A percentile compares a stretch with the other conserved stretches of the same genome.
These are phyloP conservation scores for Opisthocomus hoazin DNA, from an alignment of 2,113 vertebrate species.

Conservation along the genomic window DNA sequence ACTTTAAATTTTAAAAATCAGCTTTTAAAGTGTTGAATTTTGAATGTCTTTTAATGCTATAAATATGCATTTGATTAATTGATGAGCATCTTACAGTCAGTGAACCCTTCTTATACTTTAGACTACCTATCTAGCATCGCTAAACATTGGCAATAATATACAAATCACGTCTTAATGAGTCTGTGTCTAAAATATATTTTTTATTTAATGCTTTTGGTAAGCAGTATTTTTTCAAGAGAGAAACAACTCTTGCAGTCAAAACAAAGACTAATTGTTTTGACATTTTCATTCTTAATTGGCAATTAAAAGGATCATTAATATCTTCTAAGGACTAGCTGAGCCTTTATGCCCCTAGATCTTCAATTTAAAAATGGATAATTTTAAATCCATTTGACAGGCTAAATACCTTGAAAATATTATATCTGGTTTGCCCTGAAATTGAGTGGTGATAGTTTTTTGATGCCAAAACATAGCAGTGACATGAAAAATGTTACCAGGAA, in stretches of 20 bases:
- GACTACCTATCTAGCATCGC: neutral
- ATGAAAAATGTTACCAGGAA: neutral
- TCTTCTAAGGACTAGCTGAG: neutral
- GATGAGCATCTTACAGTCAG: neutral
- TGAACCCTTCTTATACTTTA: neutral
- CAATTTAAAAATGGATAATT: neutral
- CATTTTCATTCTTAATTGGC: slow-evolving; percentile 23
- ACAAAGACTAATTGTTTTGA: slow-evolving; percentile 14
- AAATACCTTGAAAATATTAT: neutral
- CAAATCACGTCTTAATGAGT: neutral
- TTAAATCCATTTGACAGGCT: neutral
- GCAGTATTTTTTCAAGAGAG: neutral
- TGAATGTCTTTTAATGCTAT: neutral
- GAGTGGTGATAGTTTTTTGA: neutral
- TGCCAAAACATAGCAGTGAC: neutral
- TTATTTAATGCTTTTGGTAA: neutral
- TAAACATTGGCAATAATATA: neutral
- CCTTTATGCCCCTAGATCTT: neutral
- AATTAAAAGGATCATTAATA: neutral
- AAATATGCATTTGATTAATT: neutral
- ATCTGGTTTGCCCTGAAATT: neutral
- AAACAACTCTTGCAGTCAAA: neutral
- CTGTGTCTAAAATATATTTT: neutral
- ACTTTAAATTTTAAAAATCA: neutral
- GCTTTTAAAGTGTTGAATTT: neutral